Evolutionary conservation across 2,888 invertebrate species (phyloP).

Genomic region (Plebejus anna): DNA sequence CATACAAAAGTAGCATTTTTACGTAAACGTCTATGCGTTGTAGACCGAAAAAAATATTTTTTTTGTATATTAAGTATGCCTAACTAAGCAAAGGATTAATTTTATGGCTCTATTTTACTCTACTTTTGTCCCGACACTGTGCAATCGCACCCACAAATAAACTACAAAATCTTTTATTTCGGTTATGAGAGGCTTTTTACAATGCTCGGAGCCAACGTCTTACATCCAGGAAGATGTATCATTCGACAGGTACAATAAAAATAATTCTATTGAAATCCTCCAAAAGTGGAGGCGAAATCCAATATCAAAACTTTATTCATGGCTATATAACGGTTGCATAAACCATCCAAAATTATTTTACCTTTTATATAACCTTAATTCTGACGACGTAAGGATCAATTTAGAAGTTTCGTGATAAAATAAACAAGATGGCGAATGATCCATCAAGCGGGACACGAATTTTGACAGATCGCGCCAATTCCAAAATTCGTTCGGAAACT

Average conservation of each 20-base stretch:
- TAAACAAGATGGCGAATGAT: conserved; percentile 43
- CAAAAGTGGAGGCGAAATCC: conserved; percentile 1
- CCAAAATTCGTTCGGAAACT: conserved; percentile 53
- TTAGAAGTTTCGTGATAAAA: neutral
- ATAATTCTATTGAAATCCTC: conserved; percentile 5
- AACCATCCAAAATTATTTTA: neutral
- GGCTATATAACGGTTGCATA: neutral
- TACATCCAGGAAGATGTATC: neutral
- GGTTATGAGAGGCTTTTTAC: neutral
- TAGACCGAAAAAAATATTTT: no score
- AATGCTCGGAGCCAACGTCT: neutral
- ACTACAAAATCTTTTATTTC: neutral
- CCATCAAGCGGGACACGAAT: conserved; percentile 52
- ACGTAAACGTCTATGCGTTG: no score
- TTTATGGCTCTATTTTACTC: no score
- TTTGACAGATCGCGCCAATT: conserved; percentile 59
- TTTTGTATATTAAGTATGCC: no score
- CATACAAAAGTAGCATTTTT: no score
- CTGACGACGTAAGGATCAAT: neutral
- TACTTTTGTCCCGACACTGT: neutral
- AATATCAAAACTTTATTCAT: neutral
- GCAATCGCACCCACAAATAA: neutral
- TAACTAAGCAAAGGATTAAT: no score
- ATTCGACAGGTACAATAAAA: conserved; percentile 19
- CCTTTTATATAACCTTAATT: neutral